These are phyloP conservation scores for Gambusia yucatana DNA, from an alignment of 2,797 vertebrate species.

Conservation along the genomic window DNA sequence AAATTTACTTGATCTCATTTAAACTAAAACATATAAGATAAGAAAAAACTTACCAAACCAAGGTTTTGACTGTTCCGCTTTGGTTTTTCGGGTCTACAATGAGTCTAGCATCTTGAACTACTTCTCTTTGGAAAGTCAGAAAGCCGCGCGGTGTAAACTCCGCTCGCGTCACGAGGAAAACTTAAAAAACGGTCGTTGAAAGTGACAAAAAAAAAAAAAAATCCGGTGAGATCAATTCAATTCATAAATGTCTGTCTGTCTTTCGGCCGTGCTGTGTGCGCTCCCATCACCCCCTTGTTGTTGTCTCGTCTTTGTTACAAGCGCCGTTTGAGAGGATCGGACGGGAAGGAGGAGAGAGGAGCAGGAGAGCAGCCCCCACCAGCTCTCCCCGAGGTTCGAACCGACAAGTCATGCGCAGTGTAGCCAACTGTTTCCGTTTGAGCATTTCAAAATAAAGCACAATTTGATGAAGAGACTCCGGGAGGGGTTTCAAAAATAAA, in stretches of 20 bases:
- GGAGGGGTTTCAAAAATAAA: slow-evolving; percentile 2
- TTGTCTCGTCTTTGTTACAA: slow-evolving; percentile 75
- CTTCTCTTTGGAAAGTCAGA: slow-evolving; percentile 15
- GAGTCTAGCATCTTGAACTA: slow-evolving; percentile 21
- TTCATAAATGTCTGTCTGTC: slow-evolving; percentile 31
- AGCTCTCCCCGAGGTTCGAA: neutral
- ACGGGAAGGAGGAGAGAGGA: slow-evolving; percentile 25
- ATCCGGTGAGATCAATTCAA: neutral
- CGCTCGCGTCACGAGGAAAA: neutral
- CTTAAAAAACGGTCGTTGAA: neutral
- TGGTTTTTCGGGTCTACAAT: slow-evolving; percentile 33
- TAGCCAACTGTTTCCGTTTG: accelerated
- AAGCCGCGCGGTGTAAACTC: neutral
- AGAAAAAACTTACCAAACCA: slow-evolving; percentile 3
- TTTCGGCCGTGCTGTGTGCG: slow-evolving; percentile 29
- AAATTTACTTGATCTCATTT: neutral
- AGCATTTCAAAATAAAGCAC: slow-evolving; percentile 54
- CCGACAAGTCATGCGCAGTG: neutral
- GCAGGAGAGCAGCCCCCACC: neutral
- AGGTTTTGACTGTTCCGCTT: slow-evolving; percentile 2
- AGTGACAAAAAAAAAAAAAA: neutral
- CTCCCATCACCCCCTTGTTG: slow-evolving; percentile 53
- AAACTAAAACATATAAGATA: neutral
- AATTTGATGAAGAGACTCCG: neutral
- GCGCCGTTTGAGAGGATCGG: slow-evolving; percentile 29